These are phyloP conservation scores for Druon quercuslanigerum DNA, from an alignment of 1,140 invertebrate genomes.

Conservation along the genomic window DNA sequence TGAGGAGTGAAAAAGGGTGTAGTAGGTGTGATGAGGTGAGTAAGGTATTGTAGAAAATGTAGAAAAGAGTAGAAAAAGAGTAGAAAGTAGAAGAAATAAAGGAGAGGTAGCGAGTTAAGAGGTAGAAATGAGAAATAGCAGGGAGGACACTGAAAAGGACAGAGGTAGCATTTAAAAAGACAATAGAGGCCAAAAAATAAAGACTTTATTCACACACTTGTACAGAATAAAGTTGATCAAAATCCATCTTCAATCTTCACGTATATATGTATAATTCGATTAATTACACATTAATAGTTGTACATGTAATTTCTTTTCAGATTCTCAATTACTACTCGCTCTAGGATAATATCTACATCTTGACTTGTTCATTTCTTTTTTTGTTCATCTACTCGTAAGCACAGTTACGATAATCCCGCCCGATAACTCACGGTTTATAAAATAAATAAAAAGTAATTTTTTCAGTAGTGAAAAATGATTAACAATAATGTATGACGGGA, in stretches of 20 bases:
- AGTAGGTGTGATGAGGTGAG: too few species aligned
- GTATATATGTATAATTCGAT: conserved; percentile 25
- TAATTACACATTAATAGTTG: conserved; percentile 43
- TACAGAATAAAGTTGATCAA: conserved; percentile 67
- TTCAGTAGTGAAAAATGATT: background rate
- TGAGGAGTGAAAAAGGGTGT: too few species aligned
- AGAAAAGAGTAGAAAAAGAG: too few species aligned
- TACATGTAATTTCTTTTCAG: conserved; percentile 42
- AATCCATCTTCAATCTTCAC: conserved; percentile 44
- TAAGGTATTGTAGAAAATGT: too few species aligned
- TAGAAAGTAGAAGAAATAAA: too few species aligned
- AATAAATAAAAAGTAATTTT: conserved; percentile 12
- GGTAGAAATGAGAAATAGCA: too few species aligned
- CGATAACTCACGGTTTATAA: background rate
- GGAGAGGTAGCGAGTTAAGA: too few species aligned
- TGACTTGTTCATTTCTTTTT: conserved; percentile 7
- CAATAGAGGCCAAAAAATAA: conserved; percentile 69
- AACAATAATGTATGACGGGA: background rate
- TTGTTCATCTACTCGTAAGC: conserved; percentile 12
- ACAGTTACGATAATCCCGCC: conserved; percentile 26
- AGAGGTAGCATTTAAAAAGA: conserved; percentile 54
- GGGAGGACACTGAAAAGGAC: background rate
- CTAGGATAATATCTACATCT: conserved; percentile 26
- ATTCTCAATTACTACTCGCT: conserved; percentile 42
- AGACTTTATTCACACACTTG: conserved; percentile 65